phyloP scores from a whole-genome alignment of 1,140 invertebrate genomes.

The Apis cerana region DNA sequence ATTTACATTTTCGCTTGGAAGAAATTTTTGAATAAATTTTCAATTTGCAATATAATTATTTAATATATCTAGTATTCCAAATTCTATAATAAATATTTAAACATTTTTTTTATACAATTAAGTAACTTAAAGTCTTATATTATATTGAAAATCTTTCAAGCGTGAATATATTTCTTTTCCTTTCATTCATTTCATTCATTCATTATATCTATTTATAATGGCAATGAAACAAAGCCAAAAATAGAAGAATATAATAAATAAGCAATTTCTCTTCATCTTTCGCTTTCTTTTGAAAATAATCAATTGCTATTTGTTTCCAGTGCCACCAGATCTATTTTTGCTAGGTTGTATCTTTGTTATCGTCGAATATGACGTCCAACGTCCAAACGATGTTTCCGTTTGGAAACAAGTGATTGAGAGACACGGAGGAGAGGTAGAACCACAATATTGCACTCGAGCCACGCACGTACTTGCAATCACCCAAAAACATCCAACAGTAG shows the following conservation, averaged over 20 bases:
- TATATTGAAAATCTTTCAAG: not conserved
- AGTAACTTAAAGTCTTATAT: no score
- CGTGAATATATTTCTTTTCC: not conserved
- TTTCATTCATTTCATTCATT: not conserved
- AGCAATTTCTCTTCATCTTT: not conserved
- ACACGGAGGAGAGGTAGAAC: constrained; percentile 94
- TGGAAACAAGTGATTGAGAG: constrained; percentile 93
- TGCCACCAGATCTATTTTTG: constrained; percentile 93
- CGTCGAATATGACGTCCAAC: constrained; percentile 86
- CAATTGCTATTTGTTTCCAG: constrained; percentile 79
- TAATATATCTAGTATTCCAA: no score
- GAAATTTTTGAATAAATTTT: no score
- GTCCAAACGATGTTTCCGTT: constrained; percentile 83
- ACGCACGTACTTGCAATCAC: constrained; percentile 96
- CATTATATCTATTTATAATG: not conserved
- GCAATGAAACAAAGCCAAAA: not conserved
- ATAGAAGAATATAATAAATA: not conserved
- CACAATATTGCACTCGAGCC: constrained; percentile 90
- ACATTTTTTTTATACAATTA: no score
- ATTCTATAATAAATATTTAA: no score
- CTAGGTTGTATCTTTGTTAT: constrained; percentile 96
- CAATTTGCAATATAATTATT: no score
- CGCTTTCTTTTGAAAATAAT: constrained; percentile 1
- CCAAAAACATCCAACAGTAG: constrained; percentile 93
- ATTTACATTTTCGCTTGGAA: no score